phyloP scores from a whole-genome alignment of 2,888 invertebrate genomes.

The Drosophila rubida region DNA sequence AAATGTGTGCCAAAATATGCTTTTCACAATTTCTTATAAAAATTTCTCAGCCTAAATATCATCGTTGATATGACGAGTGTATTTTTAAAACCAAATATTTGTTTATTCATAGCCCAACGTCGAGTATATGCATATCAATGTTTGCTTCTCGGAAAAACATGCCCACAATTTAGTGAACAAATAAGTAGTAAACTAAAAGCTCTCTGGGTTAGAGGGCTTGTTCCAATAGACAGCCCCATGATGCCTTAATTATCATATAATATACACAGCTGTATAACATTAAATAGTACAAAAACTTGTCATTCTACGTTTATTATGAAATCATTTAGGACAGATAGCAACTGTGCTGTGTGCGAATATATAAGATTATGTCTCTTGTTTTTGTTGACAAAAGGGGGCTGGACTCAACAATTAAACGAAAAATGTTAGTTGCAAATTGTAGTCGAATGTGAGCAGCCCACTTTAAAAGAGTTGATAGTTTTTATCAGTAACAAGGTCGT shows the following conservation, averaged over 20 bases:
- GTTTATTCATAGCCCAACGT: not conserved
- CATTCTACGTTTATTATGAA: too few species aligned
- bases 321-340: too few species aligned
- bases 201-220: not conserved
- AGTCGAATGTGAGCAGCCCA: too few species aligned
- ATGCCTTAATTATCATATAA: too few species aligned
- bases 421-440: too few species aligned
- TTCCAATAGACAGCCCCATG: not conserved
- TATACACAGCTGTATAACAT: too few species aligned
- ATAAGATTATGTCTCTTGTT: not conserved
- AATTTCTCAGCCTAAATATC: not conserved
- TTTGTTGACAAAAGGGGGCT: not conserved
- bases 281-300: too few species aligned
- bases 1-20: not conserved
- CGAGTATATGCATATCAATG: not conserved
- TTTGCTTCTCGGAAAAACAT: not conserved
- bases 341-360: too few species aligned
- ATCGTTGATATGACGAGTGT: not conserved
- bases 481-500: too few species aligned
- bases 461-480: too few species aligned
- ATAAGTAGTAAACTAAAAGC: not conserved
- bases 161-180: not conserved
- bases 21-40: constrained; percentile 1
- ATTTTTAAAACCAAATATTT: not conserved
- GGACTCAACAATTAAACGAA: not conserved